phyloP scores from a whole-genome alignment of 2,797 vertebrate species.

The Myripristis jacobus region DNA sequence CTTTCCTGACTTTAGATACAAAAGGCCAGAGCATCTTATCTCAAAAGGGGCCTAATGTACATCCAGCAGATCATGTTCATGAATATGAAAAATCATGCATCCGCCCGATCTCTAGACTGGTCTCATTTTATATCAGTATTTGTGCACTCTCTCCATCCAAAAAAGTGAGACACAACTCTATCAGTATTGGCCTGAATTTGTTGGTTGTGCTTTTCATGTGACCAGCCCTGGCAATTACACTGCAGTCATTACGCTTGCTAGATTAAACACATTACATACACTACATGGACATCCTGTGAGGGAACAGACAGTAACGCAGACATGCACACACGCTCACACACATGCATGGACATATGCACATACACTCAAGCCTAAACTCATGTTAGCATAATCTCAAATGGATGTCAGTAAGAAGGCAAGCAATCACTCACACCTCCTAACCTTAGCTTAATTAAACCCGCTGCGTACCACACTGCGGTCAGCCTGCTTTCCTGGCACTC shows the following conservation, averaged over 20 bases:
- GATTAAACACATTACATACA: constrained; percentile 58
- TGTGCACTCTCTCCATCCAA: not conserved
- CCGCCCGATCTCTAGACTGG: not conserved
- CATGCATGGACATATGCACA: constrained; percentile 25
- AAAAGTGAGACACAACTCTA: not conserved
- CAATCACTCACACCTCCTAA: constrained; percentile 6
- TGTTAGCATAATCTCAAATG: not conserved
- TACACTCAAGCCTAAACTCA: constrained; percentile 1
- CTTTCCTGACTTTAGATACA: constrained; percentile 14
- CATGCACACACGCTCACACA: constrained; percentile 15
- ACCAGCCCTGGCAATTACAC: constrained; percentile 54
- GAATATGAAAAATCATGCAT: not conserved
- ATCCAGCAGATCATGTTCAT: not conserved
- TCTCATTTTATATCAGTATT: not conserved
- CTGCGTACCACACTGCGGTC: not conserved
- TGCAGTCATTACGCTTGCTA: constrained; percentile 57
- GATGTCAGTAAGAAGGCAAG: not conserved
- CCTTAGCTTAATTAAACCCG: not conserved
- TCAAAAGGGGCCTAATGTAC: not conserved
- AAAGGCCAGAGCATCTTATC: not conserved
- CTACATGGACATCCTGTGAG: constrained; percentile 43
- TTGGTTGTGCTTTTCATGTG: constrained; percentile 55
- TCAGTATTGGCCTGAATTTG: constrained; percentile 36
- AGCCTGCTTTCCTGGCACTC: not conserved
- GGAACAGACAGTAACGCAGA: constrained; percentile 32